Evolutionary conservation across 53 echinoderm and acorn worm species (phyloP), one percentile per base, ranked within the genome.

Genomic region (Holothuria scabra): DNA sequence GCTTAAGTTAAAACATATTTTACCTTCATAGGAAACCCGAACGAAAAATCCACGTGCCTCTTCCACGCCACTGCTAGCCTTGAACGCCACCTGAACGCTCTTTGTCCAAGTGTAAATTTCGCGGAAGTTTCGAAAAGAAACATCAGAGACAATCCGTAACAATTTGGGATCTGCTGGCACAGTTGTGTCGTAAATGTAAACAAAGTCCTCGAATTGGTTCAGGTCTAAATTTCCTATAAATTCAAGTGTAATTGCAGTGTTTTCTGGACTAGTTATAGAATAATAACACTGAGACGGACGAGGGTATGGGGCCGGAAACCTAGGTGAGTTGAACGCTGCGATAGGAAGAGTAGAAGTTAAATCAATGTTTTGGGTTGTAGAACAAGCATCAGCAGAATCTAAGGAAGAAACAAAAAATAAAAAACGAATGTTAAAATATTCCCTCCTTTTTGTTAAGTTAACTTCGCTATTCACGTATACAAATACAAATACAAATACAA

Each of bases 11-110:
- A 18, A 52, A 48, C 12, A 2, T 52, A 16, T 16, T 18, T 21
- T 34, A 69, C 69, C 69, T 69, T 69, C 69, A 69, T 37, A 69
- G 4, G 69, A 37, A 32, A 41, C 34, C 16, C 69, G 34, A 11
- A 69, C 41, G 20, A 69, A 69, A 33, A 69, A 69, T 5, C 69
- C 69, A 7, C 31, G 18, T 10, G 18, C 3, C n/a, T 11, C 10
- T 38, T 34, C n/a, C n/a, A n/a, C 20, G 11, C 21, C 0, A 30
- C 69, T 41, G 41, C 5, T 34, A 3, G 31, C 20, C 20, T 69
- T 19, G 38, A 69, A 69, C 3, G 38, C 69, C 14, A 69, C 34
- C 41, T 69, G 69, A 3, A 69, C 30, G 6, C 21, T 30, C 8
- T 69, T 69, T 32, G 34, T 69, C 8, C 41, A 3, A 38, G 69